A percentile compares a stretch with the other conserved stretches of the same genome.
These are phyloP conservation scores for Sula dactylatra DNA, from an alignment of 2,113 vertebrate genomes.

Conservation along the genomic window DNA sequence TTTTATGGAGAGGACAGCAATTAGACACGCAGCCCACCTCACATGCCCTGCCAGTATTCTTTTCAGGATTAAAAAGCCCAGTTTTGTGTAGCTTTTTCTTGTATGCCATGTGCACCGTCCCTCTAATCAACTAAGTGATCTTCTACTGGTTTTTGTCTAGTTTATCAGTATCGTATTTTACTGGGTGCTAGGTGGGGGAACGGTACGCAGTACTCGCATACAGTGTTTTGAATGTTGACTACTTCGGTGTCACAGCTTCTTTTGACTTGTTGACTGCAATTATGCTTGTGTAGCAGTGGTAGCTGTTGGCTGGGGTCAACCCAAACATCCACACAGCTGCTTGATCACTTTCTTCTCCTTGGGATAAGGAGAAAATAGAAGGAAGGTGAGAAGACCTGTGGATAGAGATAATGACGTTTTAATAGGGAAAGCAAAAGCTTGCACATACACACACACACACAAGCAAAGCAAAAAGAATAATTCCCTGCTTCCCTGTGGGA, in stretches of 20 bases:
- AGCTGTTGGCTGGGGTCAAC: neutral
- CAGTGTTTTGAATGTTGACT: neutral
- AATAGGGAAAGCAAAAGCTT: neutral
- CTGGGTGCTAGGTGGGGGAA: rapidly evolving
- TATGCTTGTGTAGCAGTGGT: neutral
- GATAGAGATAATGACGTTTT: neutral
- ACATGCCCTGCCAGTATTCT: neutral
- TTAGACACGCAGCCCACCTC: neutral
- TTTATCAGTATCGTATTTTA: neutral
- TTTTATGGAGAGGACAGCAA: neutral
- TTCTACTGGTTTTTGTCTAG: neutral
- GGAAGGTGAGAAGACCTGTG: neutral
- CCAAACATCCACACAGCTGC: neutral
- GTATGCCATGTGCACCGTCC: neutral
- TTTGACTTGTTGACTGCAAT: neutral
- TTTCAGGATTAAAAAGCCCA: neutral
- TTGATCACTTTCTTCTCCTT: neutral
- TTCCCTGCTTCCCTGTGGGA: neutral
- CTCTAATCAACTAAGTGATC: neutral
- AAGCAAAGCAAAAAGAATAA: neutral
- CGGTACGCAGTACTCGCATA: rapidly evolving
- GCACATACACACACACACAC: rapidly evolving
- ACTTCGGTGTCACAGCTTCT: neutral
- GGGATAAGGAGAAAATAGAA: neutral
- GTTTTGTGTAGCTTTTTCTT: neutral